Evolutionary conservation across 1,140 invertebrate genomes (phyloP).

Genomic region (Eurosta solidaginis): DNA sequence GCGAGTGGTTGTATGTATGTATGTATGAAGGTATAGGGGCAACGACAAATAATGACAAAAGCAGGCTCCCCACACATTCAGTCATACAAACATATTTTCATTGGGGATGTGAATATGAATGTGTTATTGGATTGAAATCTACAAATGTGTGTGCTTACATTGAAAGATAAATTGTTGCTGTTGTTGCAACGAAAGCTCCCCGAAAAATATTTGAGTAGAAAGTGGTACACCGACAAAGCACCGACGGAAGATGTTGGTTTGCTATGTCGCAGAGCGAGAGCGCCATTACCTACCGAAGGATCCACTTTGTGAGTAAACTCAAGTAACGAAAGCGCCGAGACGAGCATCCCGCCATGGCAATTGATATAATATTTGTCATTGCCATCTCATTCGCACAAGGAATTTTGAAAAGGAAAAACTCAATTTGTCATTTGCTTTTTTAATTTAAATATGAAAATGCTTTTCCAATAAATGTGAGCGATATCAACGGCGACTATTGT

Average conservation of each 20-base stretch:
- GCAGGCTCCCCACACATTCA: neutral
- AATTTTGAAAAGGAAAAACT: slow-evolving; percentile 26
- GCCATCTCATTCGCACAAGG: slow-evolving; percentile 25
- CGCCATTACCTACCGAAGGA: neutral
- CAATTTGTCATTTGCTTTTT: slow-evolving; percentile 30
- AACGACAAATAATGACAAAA: neutral
- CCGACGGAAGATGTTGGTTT: neutral
- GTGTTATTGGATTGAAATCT: slow-evolving; percentile 1
- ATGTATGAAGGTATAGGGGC: neutral
- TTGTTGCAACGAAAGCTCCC: neutral
- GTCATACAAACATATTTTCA: neutral
- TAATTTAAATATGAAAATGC: slow-evolving; percentile 24
- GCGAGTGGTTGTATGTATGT: neutral
- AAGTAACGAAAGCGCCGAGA: neutral
- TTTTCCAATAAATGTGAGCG: slow-evolving; percentile 26
- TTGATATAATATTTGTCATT: neutral
- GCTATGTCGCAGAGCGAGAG: neutral
- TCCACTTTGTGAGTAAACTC: neutral
- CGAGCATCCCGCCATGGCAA: neutral
- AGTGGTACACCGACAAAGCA: neutral
- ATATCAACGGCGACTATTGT: neutral
- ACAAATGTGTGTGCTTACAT: neutral
- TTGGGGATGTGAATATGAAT: slow-evolving; percentile 9
- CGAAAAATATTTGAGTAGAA: neutral
- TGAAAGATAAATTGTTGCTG: neutral